Percentiles rank a stretch among this genome's conserved stretches.
Evolutionary conservation across 2,113 vertebrate species (phyloP).

Genomic region (Eudorcas thomsonii): DNA sequence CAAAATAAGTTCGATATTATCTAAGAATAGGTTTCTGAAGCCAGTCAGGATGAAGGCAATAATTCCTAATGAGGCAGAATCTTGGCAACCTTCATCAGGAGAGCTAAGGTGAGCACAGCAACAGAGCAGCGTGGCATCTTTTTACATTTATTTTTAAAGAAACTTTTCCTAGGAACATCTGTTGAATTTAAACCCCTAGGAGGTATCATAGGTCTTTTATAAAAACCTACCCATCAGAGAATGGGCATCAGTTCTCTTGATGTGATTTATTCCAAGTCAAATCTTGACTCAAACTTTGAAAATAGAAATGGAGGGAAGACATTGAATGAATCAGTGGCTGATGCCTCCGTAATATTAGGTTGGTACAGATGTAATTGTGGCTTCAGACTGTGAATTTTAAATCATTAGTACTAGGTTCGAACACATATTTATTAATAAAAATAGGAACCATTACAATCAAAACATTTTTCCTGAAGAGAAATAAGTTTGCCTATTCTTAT

Average conservation of each 20-base stretch:
- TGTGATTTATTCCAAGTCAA: neutral
- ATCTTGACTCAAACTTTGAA: neutral
- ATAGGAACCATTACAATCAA: neutral
- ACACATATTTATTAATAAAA: neutral
- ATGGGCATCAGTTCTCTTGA: neutral
- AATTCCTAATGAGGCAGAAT: neutral
- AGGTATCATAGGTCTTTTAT: neutral
- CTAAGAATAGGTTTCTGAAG: constrained; percentile 12
- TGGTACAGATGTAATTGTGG: neutral
- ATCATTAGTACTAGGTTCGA: neutral
- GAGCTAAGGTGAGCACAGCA: neutral
- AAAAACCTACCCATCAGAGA: neutral
- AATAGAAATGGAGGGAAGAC: neutral
- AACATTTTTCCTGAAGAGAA: neutral
- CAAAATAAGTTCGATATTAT: neutral
- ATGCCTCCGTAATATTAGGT: neutral
- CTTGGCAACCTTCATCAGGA: neutral
- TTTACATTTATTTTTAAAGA: neutral
- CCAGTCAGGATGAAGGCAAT: neutral
- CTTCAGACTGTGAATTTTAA: neutral
- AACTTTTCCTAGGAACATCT: neutral
- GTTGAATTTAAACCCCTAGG: neutral
- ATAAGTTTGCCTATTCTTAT: neutral
- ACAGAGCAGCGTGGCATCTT: neutral
- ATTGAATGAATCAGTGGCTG: neutral